Evolutionary conservation across 1,140 invertebrate genomes (phyloP).

Genomic region (Pemphigus obesinymphae): DNA sequence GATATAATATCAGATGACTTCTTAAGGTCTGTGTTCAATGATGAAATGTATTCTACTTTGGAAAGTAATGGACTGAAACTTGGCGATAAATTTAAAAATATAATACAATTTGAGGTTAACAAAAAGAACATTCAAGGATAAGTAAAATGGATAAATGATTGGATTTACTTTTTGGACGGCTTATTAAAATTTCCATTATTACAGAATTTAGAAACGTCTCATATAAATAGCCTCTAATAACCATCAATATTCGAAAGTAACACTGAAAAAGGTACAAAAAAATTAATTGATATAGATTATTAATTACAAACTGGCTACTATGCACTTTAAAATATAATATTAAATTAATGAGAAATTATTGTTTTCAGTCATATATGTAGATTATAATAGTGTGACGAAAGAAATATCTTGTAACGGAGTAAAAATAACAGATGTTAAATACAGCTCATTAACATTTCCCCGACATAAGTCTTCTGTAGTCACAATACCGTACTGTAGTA

Average conservation of each 20-base stretch:
- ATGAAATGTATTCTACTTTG: background rate
- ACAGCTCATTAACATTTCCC: background rate
- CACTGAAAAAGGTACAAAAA: background rate
- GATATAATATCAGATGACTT: background rate
- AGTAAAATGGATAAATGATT: background rate
- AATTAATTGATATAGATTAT: no score
- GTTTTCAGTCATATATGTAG: background rate
- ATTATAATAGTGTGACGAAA: background rate
- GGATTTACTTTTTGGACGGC: slow-evolving; percentile 7
- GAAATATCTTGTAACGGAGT: background rate
- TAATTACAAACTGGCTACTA: no score
- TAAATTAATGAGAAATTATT: background rate
- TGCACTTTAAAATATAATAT: background rate
- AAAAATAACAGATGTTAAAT: background rate
- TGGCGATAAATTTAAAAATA: background rate
- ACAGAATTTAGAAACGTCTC: background rate
- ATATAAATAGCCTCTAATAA: background rate
- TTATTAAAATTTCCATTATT: background rate
- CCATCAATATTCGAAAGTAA: background rate
- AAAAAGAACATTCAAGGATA: background rate
- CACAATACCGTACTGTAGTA: no score
- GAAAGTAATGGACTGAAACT: background rate
- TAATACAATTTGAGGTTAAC: background rate
- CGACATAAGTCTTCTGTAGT: background rate
- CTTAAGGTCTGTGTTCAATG: background rate